These are phyloP conservation scores for Drosophila navojoa DNA, from an alignment of 1,140 invertebrate species.

Conservation along the genomic window DNA sequence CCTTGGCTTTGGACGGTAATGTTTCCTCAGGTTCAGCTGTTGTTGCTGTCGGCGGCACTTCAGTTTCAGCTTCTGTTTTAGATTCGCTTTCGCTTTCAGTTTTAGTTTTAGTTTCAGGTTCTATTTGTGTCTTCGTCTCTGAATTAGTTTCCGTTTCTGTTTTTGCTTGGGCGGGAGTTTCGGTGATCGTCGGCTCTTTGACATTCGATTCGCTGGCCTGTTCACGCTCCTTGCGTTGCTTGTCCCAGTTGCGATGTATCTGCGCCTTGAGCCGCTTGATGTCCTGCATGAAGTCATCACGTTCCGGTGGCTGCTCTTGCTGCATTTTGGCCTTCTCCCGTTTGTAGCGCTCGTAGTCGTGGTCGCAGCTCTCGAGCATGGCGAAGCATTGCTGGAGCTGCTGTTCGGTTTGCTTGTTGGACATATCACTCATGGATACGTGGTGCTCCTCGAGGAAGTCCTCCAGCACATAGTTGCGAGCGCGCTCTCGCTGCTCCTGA, in stretches of 20 bases:
- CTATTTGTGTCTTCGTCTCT: too few species aligned
- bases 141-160: neutral
- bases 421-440: slow-evolving; percentile 80
- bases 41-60: neutral
- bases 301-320: slow-evolving; percentile 55
- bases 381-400: slow-evolving; percentile 72
- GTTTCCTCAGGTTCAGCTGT: slow-evolving; percentile 11
- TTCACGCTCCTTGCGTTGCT: slow-evolving; percentile 60
- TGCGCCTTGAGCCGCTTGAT: slow-evolving; percentile 72
- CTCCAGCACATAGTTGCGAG: slow-evolving; percentile 81
- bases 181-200: slow-evolving; percentile 27
- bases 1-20: slow-evolving; percentile 34
- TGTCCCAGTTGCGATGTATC: slow-evolving; percentile 69
- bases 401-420: slow-evolving; percentile 73
- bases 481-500: slow-evolving; percentile 68
- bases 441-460: slow-evolving; percentile 81
- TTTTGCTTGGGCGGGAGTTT: neutral
- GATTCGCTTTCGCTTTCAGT: neutral
- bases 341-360: slow-evolving; percentile 80
- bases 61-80: neutral
- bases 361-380: slow-evolving; percentile 68
- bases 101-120: neutral
- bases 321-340: slow-evolving; percentile 60
- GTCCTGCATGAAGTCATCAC: slow-evolving; percentile 76
- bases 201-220: slow-evolving; percentile 31